Percentiles rank a stretch among this genome's conserved stretches.
Evolutionary conservation across 2,113 vertebrate genomes (phyloP).

Genomic region (Perca fluviatilis): DNA sequence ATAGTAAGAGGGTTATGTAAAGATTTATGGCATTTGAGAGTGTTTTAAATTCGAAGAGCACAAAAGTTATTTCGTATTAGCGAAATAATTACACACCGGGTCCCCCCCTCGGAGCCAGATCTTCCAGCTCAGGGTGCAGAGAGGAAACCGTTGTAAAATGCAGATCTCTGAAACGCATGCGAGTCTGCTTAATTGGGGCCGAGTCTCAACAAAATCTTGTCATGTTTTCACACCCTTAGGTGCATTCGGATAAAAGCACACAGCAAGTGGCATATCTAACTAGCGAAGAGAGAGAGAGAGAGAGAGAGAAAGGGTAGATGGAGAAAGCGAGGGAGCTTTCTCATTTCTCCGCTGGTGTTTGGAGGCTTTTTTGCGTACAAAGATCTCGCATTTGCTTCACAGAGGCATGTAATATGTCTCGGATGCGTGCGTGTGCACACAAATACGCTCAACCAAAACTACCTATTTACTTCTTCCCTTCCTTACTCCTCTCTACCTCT

Average conservation of each 20-base stretch:
- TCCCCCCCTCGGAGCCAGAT: constrained; percentile 21
- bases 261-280: constrained; percentile 57
- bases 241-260: constrained; percentile 73
- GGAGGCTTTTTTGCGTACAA: constrained; percentile 35
- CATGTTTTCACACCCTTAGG: constrained; percentile 72
- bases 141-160: constrained; percentile 50
- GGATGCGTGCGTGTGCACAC: constrained; percentile 16
- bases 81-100: constrained; percentile 56
- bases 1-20: not conserved
- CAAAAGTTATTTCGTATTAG: constrained; percentile 42
- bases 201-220: constrained; percentile 73
- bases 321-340: constrained; percentile 57
- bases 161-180: constrained; percentile 46
- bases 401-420: constrained; percentile 12
- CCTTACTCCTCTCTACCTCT: not conserved
- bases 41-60: constrained; percentile 38
- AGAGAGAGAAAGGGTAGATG: constrained; percentile 9
- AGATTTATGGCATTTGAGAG: constrained; percentile 1
- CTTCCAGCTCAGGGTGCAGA: constrained; percentile 29
- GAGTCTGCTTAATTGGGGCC: constrained; percentile 68
- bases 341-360: constrained; percentile 33
- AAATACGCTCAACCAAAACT: constrained; percentile 6
- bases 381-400: constrained; percentile 44
- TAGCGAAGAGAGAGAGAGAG: constrained; percentile 13
- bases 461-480: not conserved